phyloP scores from a whole-genome alignment of 1,140 invertebrate genomes.

The Zeugodacus cucurbitae region DNA sequence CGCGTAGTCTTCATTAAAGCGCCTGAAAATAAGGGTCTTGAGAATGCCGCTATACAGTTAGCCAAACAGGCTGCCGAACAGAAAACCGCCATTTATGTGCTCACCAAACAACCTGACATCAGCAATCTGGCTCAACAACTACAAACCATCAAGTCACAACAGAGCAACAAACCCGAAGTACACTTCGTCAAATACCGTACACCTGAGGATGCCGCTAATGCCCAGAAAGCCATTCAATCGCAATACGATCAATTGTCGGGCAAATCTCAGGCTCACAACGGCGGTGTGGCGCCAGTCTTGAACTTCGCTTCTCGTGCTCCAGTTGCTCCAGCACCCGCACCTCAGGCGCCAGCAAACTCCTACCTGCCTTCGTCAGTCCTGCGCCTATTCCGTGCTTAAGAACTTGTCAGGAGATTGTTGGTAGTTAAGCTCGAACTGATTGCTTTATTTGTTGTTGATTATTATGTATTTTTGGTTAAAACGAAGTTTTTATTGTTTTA shows the following conservation, averaged over 20 bases:
- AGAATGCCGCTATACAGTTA: slow-evolving; percentile 44
- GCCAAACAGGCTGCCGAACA: slow-evolving; percentile 51
- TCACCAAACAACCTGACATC: slow-evolving; percentile 58
- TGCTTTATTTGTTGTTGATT: not conserved
- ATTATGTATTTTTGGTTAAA: not conserved
- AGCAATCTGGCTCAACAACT: slow-evolving; percentile 57
- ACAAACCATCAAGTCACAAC: slow-evolving; percentile 52
- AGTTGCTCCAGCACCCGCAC: slow-evolving; percentile 41
- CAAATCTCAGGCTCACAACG: slow-evolving; percentile 54
- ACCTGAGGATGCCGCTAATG: slow-evolving; percentile 58
- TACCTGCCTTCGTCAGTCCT: slow-evolving; percentile 60
- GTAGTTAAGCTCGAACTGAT: not conserved
- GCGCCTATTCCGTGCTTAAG: slow-evolving; percentile 45
- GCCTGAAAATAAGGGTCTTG: slow-evolving; percentile 44
- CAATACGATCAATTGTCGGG: slow-evolving; percentile 59
- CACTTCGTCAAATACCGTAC: slow-evolving; percentile 62
- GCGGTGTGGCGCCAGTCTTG: slow-evolving; percentile 58
- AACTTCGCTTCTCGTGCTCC: slow-evolving; percentile 58
- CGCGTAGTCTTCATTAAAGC: slow-evolving; percentile 60
- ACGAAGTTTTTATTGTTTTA: not conserved
- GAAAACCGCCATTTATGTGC: slow-evolving; percentile 60
- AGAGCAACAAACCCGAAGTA: slow-evolving; percentile 56
- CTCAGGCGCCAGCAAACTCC: slow-evolving; percentile 51
- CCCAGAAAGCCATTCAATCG: slow-evolving; percentile 54
- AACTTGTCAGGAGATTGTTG: not conserved